Conservation (phyloP, 2,888 invertebrate genomes). For the Caradrina kadenii region DNA sequence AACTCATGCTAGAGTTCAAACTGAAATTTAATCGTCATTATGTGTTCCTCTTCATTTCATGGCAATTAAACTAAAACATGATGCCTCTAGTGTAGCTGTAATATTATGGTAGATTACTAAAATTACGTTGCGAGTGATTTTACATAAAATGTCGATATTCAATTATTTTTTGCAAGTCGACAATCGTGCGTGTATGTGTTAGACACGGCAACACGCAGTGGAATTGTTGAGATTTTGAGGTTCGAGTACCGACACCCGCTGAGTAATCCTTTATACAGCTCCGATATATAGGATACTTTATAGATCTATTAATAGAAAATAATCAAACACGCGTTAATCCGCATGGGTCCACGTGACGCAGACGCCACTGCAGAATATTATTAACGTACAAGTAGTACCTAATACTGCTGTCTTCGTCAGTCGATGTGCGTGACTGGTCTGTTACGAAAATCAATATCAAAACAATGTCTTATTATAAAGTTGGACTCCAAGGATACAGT, state of each 20-base stretch:
- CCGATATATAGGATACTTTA: slow-evolving; percentile 75
- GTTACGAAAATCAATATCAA: slow-evolving; percentile 78
- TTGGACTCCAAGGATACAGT: slow-evolving; percentile 69
- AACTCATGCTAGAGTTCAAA: slow-evolving; percentile 1
- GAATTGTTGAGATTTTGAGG: slow-evolving; percentile 56
- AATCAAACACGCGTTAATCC: slow-evolving; percentile 82
- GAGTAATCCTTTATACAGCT: slow-evolving; percentile 78
- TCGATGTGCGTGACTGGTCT: slow-evolving; percentile 74
- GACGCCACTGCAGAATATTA: slow-evolving; percentile 74
- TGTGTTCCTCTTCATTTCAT: slow-evolving; percentile 30
- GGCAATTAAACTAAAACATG: slow-evolving; percentile 40
- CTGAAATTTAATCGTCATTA: slow-evolving; percentile 21
- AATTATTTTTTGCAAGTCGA: slow-evolving; percentile 52
- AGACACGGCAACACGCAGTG: slow-evolving; percentile 52
- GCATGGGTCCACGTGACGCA: slow-evolving; percentile 79
- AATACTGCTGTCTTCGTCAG: slow-evolving; percentile 70
- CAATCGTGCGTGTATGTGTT: slow-evolving; percentile 50
- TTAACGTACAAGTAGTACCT: slow-evolving; percentile 62
- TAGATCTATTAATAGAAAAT: slow-evolving; percentile 83
- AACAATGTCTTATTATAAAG: slow-evolving; percentile 74
- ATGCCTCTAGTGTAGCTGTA: slow-evolving; percentile 21
- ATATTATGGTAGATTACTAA: slow-evolving; percentile 42
- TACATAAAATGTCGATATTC: slow-evolving; percentile 43
- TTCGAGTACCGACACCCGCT: slow-evolving; percentile 76
- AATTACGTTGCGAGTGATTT: slow-evolving; percentile 48